A percentile compares a stretch with the other conserved stretches of the same genome.
Conservation (phyloP, 2,888 invertebrate genomes). For the Folsomia candida region DNA sequence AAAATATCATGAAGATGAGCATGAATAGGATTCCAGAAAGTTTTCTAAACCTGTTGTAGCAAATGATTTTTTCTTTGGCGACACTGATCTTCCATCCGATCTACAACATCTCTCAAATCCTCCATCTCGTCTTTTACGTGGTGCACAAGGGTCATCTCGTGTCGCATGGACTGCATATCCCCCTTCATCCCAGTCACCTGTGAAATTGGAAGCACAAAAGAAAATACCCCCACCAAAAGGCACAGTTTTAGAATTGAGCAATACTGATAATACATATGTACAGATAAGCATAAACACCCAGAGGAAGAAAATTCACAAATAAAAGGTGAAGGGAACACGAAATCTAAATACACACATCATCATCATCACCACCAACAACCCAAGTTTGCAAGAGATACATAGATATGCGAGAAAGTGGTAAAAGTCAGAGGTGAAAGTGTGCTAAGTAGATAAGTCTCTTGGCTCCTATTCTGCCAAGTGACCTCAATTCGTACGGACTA, state of each 20-base stretch:
- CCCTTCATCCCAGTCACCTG: slow-evolving; percentile 69
- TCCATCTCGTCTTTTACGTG: slow-evolving; percentile 93
- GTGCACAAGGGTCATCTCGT: slow-evolving; percentile 89
- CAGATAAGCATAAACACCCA: neutral
- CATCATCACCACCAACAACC: neutral
- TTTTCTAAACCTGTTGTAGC: slow-evolving; percentile 74
- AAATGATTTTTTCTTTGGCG: slow-evolving; percentile 84
- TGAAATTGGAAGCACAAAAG: neutral
- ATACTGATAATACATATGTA: neutral
- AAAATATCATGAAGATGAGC: neutral
- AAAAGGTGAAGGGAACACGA: no score
- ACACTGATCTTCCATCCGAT: slow-evolving; percentile 85
- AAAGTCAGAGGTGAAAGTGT: slow-evolving; percentile 8
- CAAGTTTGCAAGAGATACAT: neutral
- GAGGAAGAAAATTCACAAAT: neutral
- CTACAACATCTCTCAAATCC: slow-evolving; percentile 86
- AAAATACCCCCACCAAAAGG: neutral
- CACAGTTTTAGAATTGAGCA: neutral
- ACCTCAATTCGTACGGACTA: neutral
- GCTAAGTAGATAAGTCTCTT: neutral
- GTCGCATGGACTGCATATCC: slow-evolving; percentile 92
- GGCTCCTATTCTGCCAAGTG: neutral
- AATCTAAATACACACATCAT: no score
- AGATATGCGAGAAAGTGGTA: neutral
- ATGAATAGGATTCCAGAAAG: neutral